These are phyloP conservation scores for Brotula barbata DNA, from an alignment of 2,797 vertebrate genomes.

Conservation along the genomic window DNA sequence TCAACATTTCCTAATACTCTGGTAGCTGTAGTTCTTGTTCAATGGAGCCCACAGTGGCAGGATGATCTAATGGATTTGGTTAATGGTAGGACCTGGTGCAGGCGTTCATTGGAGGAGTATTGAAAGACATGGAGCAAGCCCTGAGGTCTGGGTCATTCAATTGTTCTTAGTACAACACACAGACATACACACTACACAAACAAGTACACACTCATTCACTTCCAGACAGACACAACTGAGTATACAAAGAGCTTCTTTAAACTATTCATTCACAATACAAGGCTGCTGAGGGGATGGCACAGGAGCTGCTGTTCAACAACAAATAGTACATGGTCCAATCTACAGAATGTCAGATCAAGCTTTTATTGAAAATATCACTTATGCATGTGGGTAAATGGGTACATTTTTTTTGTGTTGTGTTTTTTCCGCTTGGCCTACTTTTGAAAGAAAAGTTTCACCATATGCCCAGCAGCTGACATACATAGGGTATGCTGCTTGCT, in stretches of 20 bases:
- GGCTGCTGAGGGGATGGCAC: slow-evolving; percentile 35
- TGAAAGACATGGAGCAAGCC: slow-evolving; percentile 57
- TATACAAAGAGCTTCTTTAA: slow-evolving; percentile 43
- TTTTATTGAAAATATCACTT: slow-evolving; percentile 15
- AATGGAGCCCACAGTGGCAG: background rate
- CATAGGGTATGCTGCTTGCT: background rate
- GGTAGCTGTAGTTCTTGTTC: background rate
- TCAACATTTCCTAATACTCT: slow-evolving; percentile 34
- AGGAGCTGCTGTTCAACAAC: slow-evolving; percentile 34
- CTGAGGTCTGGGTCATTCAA: slow-evolving; percentile 67
- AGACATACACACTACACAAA: slow-evolving; percentile 30
- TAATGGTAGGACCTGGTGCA: slow-evolving; percentile 54
- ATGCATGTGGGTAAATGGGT: background rate
- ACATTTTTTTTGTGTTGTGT: background rate
- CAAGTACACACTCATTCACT: slow-evolving; percentile 14
- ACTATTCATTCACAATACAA: slow-evolving; percentile 52
- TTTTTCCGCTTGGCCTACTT: background rate
- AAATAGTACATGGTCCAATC: slow-evolving; percentile 18
- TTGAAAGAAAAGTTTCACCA: no score
- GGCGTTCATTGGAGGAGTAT: slow-evolving; percentile 33
- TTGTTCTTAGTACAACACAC: slow-evolving; percentile 51
- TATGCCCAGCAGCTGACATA: background rate
- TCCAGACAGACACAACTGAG: slow-evolving; percentile 46
- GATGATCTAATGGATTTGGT: slow-evolving; percentile 52
- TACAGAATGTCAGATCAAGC: slow-evolving; percentile 5